Base-by-base conservation (phyloP, 2,888 invertebrate species). In the Mimachlamys varia region DNA sequence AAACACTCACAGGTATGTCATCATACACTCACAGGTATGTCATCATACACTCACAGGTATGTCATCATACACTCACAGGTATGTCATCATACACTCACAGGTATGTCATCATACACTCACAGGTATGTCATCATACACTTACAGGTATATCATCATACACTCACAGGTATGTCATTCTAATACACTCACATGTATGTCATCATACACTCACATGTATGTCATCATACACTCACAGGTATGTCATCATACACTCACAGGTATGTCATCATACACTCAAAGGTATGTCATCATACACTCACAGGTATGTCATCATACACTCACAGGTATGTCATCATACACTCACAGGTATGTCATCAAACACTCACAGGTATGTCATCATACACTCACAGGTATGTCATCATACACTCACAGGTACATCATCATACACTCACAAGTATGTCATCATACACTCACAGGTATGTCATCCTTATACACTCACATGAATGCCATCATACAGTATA, bases 1-100 rank as follows among this genome's bases (percentile, higher is more conserved):
- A n/a, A n/a, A n/a, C n/a, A n/a, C n/a, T n/a, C n/a, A n/a, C n/a
- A 58, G 58, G 58, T 58, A 58, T 58, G 58, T 58, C 58, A 58
- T 58, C 58, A 58, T 58, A 58, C 58, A 58, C 58, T 15, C 19
- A 58, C 58, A 58, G 58, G 58, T 58, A 58, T 58, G 58, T 58
- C 58, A 58, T 58, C 58, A 58, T 22, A 15, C 58, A 58, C 58
- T 15, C 58, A 58, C 58, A 58, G 58, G 58, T 58, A 58, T 58
- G 58, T 58, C 58, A 58, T 58, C 58, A 58, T 22, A 15, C 58
- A 58, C 58, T 15, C 58, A 58, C 58, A 58, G 58, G 58, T 58
- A 58, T 58, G 10, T 58, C 58, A 58, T 58, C 58, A 58, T 58
- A 15, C 58, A 58, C 58, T 15, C 58, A 58, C 58, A 58, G 10